phyloP scores from a whole-genome alignment of 2,888 invertebrate species.

The Druceiella hillmani region DNA sequence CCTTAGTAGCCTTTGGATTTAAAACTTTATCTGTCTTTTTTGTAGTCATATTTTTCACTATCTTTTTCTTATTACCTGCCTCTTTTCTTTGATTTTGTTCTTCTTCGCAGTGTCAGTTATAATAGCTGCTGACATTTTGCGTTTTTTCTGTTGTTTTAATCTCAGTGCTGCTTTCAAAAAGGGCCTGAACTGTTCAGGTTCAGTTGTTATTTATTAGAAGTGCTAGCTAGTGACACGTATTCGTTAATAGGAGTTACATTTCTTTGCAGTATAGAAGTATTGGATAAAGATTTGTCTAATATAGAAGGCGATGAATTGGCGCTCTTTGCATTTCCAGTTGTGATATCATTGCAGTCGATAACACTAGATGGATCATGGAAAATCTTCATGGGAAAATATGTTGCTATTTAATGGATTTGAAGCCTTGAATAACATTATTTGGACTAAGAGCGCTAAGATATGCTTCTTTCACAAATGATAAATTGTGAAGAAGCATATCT shows the following conservation, averaged over 20 bases:
- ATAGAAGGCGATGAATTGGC: constrained; percentile 6
- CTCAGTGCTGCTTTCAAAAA: constrained; percentile 17
- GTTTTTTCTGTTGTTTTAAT: constrained; percentile 17
- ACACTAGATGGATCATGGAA: too few species aligned
- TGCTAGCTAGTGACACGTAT: constrained; percentile 11
- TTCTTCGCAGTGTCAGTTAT: constrained; percentile 17
- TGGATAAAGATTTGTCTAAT: constrained; percentile 8
- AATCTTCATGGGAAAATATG: too few species aligned
- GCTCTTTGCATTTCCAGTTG: constrained; percentile 9
- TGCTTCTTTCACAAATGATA: constrained; percentile 18
- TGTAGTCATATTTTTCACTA: constrained; percentile 17
- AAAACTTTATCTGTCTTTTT: constrained; percentile 15
- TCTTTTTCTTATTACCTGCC: constrained; percentile 11
- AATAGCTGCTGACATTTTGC: constrained; percentile 19
- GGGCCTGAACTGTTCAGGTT: constrained; percentile 13
- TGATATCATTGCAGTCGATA: too few species aligned
- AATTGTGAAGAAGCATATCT: too few species aligned
- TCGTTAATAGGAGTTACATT: constrained; percentile 10
- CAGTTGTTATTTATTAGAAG: too few species aligned
- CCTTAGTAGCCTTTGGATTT: constrained; percentile 7
- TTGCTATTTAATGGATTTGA: too few species aligned
- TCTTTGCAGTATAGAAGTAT: constrained; percentile 13
- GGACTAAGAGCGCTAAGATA: constrained; percentile 19
- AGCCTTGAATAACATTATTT: constrained; percentile 20
- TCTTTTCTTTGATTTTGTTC: constrained; percentile 10